Conservation (phyloP, 2,113 vertebrate genomes). For the Vulpes lagopus region DNA sequence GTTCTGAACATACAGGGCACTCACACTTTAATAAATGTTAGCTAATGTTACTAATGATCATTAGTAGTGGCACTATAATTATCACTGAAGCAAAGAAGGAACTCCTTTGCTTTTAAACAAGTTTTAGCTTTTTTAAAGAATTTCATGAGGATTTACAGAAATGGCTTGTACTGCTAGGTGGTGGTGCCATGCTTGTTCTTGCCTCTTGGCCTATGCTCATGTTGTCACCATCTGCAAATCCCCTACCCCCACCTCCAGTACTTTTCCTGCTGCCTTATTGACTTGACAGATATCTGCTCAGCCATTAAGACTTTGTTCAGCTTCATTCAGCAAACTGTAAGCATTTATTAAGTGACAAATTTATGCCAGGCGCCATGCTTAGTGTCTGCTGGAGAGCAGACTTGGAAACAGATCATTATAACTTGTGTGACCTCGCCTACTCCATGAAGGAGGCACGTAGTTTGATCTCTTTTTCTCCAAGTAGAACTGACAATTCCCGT, state of each 20-base stretch:
- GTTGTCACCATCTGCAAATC: rapidly evolving
- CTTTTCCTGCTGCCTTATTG: neutral
- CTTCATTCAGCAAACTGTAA: neutral
- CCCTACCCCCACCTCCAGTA: rapidly evolving
- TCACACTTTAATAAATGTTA: neutral
- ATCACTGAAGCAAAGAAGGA: neutral
- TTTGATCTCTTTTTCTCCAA: neutral
- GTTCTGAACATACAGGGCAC: neutral
- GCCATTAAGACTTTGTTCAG: neutral
- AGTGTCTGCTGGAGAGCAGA: neutral
- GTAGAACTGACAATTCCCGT: neutral
- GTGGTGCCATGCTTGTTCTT: too few species aligned
- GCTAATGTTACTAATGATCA: neutral
- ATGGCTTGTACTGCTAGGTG: neutral
- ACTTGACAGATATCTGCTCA: neutral
- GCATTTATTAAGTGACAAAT: neutral
- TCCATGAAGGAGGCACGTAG: neutral
- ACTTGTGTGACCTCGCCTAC: neutral
- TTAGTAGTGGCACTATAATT: neutral
- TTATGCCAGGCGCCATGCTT: neutral
- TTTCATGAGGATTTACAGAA: neutral
- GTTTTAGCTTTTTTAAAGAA: neutral
- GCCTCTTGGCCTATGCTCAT: neutral
- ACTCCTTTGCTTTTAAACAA: conserved; percentile 8
- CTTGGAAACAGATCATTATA: neutral